Conservation (phyloP, 1,140 invertebrate species). For the Drosophila leontia region DNA sequence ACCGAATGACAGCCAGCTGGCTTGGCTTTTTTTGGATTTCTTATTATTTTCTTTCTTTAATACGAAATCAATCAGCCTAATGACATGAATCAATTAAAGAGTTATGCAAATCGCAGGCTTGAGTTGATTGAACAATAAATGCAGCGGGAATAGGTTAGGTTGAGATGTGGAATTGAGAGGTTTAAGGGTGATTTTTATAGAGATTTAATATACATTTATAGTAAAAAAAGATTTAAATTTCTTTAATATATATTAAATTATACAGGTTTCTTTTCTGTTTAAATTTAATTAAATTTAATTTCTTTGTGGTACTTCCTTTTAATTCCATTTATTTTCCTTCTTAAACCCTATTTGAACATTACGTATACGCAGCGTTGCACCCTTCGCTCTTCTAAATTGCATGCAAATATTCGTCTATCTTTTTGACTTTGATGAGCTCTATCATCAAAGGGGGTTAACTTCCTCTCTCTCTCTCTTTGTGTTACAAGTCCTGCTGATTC, state of each 20-base stretch:
- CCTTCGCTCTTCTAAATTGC: slow-evolving; percentile 5
- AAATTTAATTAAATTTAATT: background rate
- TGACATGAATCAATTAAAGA: slow-evolving; percentile 39
- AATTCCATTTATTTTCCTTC: background rate
- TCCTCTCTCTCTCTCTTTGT: background rate
- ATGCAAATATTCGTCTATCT: slow-evolving; percentile 25
- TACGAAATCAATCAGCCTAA: slow-evolving; percentile 46
- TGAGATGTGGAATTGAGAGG: background rate
- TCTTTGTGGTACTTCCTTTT: background rate
- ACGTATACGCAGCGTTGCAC: slow-evolving; percentile 5
- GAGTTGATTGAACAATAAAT: slow-evolving; percentile 3
- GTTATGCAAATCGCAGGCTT: slow-evolving; percentile 35
- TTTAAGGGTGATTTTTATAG: background rate
- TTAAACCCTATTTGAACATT: background rate
- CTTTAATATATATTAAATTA: no score
- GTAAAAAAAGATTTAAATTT: background rate
- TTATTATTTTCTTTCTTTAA: slow-evolving; percentile 35
- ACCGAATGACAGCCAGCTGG: slow-evolving; percentile 40
- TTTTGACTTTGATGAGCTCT: slow-evolving; percentile 36
- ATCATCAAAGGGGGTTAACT: slow-evolving; percentile 12
- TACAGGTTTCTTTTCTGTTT: accelerated
- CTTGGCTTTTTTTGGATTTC: slow-evolving; percentile 13
- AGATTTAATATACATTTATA: no score
- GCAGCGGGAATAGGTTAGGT: background rate
- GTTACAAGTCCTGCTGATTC: background rate